Evolutionary conservation across 2,888 invertebrate genomes (phyloP).

Genomic region (Oligia fasciuncula): DNA sequence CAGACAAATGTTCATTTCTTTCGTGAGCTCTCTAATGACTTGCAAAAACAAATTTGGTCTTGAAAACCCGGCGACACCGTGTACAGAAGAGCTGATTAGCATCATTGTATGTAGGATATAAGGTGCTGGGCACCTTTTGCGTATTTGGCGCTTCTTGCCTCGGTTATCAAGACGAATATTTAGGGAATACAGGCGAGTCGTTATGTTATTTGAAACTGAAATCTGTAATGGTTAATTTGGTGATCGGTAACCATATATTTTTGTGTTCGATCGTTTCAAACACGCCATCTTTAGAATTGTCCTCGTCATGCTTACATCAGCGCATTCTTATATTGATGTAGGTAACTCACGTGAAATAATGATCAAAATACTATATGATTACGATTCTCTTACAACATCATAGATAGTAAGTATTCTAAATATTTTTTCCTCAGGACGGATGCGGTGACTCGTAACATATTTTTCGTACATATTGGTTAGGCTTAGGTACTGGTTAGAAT

Average conservation of each 20-base stretch:
- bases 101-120: neutral
- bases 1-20: neutral
- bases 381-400: slow-evolving; percentile 48
- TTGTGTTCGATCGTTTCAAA: too few relatives aligned
- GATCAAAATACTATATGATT: slow-evolving; percentile 38
- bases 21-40: neutral
- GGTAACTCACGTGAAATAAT: slow-evolving; percentile 41
- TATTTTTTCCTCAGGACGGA: slow-evolving; percentile 39
- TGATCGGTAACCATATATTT: too few relatives aligned
- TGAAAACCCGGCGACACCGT: neutral
- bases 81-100: too few relatives aligned
- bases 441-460: slow-evolving; percentile 2
- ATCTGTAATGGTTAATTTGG: too few relatives aligned
- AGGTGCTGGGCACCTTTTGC: neutral
- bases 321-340: slow-evolving; percentile 29
- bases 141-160: neutral
- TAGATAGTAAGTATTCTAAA: slow-evolving; percentile 25
- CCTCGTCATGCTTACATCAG: too few relatives aligned
- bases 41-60: neutral
- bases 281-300: too few relatives aligned
- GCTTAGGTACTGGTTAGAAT: neutral
- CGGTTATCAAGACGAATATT: too few relatives aligned
- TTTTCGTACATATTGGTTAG: slow-evolving; percentile 1
- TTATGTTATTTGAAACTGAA: too few relatives aligned
- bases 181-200: too few relatives aligned